Percentiles rank a stretch among this genome's conserved stretches.
These are phyloP conservation scores for Microchirus variegatus DNA, from an alignment of 2,797 vertebrate genomes.

Conservation along the genomic window DNA sequence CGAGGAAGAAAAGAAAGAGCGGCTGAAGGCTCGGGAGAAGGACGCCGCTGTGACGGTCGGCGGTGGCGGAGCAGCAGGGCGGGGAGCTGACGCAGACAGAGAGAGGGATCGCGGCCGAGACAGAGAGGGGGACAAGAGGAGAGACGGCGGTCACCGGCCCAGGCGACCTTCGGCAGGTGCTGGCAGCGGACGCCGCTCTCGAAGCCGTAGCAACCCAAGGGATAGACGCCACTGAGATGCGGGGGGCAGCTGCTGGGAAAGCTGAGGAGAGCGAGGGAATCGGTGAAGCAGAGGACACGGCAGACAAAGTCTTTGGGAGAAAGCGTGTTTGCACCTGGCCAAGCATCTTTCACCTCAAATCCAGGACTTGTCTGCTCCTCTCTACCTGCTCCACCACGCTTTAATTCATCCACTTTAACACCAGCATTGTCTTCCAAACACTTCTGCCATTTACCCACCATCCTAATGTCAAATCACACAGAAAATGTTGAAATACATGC, in stretches of 20 bases:
- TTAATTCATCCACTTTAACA: slow-evolving; percentile 47
- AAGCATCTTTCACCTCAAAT: slow-evolving; percentile 8
- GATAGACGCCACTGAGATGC: slow-evolving; percentile 83
- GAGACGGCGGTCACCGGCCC: slow-evolving; percentile 73
- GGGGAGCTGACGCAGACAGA: slow-evolving; percentile 45
- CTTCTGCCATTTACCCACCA: slow-evolving; percentile 32
- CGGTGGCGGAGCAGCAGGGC: slow-evolving; percentile 27
- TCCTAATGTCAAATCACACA: background rate
- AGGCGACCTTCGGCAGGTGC: slow-evolving; percentile 68
- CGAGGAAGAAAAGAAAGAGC: slow-evolving; percentile 80
- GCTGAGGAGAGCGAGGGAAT: background rate
- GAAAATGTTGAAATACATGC: slow-evolving; percentile 1
- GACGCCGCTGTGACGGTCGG: slow-evolving; percentile 64
- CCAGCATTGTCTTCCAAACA: slow-evolving; percentile 64
- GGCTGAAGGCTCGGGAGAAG: slow-evolving; percentile 79
- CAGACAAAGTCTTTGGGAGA: slow-evolving; percentile 33
- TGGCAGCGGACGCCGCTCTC: slow-evolving; percentile 77
- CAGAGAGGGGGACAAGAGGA: slow-evolving; percentile 72
- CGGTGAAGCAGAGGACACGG: slow-evolving; percentile 15
- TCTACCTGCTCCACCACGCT: slow-evolving; percentile 33
- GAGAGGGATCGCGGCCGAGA: slow-evolving; percentile 78
- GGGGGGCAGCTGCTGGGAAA: slow-evolving; percentile 26
- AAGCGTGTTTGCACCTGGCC: slow-evolving; percentile 1
- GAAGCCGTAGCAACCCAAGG: slow-evolving; percentile 89
- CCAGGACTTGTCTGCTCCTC: slow-evolving; percentile 41